Percentiles rank a stretch among this genome's conserved stretches.
phyloP scores from a whole-genome alignment of 2,113 vertebrate genomes.

The Etheostoma spectabile region DNA sequence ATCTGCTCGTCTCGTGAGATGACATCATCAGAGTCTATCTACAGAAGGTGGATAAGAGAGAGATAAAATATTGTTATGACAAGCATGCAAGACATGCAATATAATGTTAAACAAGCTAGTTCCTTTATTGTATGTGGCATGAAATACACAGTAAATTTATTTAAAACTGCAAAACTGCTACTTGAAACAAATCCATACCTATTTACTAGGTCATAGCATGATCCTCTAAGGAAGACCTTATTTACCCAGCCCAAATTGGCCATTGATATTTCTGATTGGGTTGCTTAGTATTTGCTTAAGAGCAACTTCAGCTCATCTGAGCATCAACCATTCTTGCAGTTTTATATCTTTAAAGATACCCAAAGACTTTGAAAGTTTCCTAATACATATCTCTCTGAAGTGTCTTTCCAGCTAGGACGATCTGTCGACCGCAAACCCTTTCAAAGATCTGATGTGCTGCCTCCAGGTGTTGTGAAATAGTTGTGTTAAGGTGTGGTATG shows the following conservation, averaged over 20 bases:
- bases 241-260: background rate
- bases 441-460: constrained; percentile 65
- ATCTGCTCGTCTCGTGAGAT: constrained; percentile 94
- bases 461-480: constrained; percentile 84
- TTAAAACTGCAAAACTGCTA: background rate
- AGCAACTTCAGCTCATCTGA: background rate
- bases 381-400: constrained; percentile 21
- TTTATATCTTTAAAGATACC: background rate
- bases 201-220: too few species aligned
- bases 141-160: background rate
- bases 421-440: constrained; percentile 58
- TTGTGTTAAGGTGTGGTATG: constrained; percentile 78
- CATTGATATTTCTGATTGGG: background rate
- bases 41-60: background rate
- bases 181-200: background rate
- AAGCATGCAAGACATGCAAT: background rate
- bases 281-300: background rate
- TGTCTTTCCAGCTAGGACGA: constrained; percentile 5
- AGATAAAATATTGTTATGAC: background rate
- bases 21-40: constrained; percentile 93
- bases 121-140: background rate
- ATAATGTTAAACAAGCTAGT: background rate
- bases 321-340: background rate
- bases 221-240: too few species aligned
- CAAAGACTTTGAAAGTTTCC: background rate